phyloP scores from a whole-genome alignment of 2,888 invertebrate genomes.

The Drosophila anceps region DNA sequence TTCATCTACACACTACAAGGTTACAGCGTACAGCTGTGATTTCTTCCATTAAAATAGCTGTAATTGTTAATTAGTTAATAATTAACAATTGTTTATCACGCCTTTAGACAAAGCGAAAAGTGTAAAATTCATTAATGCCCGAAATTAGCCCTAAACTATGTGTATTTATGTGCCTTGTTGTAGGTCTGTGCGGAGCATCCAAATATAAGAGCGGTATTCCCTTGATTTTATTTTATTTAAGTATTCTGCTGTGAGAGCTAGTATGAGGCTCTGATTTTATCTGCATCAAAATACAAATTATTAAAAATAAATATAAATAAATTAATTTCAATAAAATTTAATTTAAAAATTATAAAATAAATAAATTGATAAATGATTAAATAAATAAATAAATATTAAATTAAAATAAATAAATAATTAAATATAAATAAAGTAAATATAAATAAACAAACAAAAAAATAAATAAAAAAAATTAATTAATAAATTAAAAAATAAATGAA shows the following conservation, averaged over 20 bases:
- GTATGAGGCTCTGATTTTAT: not conserved
- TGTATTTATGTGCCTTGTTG: not conserved
- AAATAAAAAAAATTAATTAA: too few species aligned
- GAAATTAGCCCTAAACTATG: not conserved
- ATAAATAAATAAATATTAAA: too few species aligned
- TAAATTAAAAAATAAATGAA: too few species aligned
- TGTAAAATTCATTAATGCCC: conserved; percentile 3
- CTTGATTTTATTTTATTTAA: not conserved
- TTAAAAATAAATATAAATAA: too few species aligned
- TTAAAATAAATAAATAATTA: too few species aligned
- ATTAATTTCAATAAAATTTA: too few species aligned
- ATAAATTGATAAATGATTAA: too few species aligned
- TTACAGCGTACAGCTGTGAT: conserved; percentile 25
- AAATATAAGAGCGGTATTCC: not conserved
- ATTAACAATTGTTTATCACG: conserved; percentile 21
- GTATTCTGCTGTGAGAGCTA: not conserved
- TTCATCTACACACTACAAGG: conserved; percentile 47
- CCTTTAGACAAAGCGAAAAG: not conserved
- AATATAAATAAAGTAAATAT: too few species aligned
- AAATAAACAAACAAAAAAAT: too few species aligned
- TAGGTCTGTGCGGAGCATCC: not conserved
- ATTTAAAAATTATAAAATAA: too few species aligned
- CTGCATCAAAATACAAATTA: too few species aligned
- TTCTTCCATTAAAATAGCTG: not conserved
- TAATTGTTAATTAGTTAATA: conserved; percentile 16